Evolutionary conservation across 2,113 vertebrate genomes (phyloP).

Genomic region (Anser cygnoides): DNA sequence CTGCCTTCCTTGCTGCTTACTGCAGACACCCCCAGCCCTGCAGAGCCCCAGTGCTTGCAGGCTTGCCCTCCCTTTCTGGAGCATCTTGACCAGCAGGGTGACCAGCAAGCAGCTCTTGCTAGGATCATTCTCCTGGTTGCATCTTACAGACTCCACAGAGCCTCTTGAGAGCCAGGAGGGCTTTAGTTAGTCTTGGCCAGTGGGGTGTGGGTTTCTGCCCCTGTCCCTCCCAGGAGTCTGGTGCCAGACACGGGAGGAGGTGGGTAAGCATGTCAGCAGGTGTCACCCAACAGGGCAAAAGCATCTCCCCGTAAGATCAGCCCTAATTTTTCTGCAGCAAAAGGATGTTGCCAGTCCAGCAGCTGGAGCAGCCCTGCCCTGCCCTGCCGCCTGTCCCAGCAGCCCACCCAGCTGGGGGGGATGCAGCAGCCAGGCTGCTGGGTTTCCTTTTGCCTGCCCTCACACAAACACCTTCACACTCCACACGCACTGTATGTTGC

Average conservation of each 20-base stretch:
- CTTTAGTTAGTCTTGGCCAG: background rate
- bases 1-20: background rate
- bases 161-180: background rate
- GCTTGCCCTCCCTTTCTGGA: background rate
- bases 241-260: background rate
- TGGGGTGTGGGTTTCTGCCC: background rate
- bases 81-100: background rate
- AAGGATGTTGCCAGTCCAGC: fast-evolving
- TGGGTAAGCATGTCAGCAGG: background rate
- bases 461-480: background rate
- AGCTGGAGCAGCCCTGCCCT: too few relatives aligned
- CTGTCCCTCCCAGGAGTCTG: background rate
- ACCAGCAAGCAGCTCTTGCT: too few relatives aligned
- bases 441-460: background rate
- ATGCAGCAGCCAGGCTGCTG: background rate
- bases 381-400: background rate
- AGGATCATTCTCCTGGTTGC: background rate
- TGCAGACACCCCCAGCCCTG: too few relatives aligned
- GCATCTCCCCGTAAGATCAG: background rate
- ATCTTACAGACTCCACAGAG: background rate
- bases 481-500: background rate
- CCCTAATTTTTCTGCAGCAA: background rate
- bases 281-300: background rate
- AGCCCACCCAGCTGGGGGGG: background rate
- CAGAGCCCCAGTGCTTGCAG: background rate